These are phyloP conservation scores for Diarsia mendica DNA, from an alignment of 2,888 invertebrate species.

Conservation along the genomic window DNA sequence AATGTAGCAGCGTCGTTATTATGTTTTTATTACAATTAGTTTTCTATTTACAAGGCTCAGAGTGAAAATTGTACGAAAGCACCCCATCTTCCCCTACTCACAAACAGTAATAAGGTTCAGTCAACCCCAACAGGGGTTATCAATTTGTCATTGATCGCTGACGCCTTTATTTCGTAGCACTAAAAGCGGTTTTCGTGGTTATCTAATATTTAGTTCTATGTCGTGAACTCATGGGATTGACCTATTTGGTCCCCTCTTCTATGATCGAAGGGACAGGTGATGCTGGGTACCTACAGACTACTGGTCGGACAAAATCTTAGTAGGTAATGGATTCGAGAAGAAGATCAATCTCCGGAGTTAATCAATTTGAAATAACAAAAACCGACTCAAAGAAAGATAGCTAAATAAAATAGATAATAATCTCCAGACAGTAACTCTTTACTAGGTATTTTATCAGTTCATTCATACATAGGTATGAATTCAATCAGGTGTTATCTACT, in stretches of 20 bases:
- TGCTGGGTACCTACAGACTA: no score
- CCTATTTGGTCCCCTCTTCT: no score
- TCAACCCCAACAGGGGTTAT: neutral
- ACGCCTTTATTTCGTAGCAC: neutral
- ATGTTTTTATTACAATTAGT: no score
- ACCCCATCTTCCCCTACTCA: no score
- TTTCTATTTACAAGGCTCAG: no score
- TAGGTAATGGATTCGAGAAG: no score
- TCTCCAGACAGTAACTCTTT: neutral
- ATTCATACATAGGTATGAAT: no score
- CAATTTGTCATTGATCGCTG: neutral
- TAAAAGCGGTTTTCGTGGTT: neutral
- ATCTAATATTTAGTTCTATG: neutral
- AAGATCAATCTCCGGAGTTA: neutral
- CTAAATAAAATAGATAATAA: neutral
- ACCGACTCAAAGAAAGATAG: neutral
- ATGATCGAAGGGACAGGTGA: no score
- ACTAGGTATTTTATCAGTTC: constrained; percentile 13
- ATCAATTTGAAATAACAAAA: neutral
- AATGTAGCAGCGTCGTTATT: no score
- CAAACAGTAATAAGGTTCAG: neutral
- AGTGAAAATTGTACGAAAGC: no score
- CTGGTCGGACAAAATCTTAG: neutral
- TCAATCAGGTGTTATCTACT: no score
- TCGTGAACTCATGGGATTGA: neutral